A percentile compares a stretch with the other conserved stretches of the same genome.
Evolutionary conservation across 2,113 vertebrate genomes (phyloP).

Genomic region (Corydoras sp.): DNA sequence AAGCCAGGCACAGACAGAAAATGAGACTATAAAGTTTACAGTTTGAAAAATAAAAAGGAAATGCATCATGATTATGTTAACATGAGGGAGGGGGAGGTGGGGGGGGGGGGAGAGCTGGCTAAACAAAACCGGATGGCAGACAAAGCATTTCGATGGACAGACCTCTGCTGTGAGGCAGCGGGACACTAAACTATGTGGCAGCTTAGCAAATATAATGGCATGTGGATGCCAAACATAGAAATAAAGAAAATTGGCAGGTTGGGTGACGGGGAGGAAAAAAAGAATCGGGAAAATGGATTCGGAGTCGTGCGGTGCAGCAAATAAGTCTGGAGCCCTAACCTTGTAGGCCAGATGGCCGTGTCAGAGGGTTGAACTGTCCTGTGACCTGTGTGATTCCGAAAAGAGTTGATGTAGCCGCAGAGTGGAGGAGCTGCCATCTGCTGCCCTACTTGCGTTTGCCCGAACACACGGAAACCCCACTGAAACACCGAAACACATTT

Average conservation of each 20-base stretch:
- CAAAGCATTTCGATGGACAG: conserved; percentile 33
- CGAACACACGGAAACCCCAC: conserved; percentile 18
- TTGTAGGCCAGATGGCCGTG: conserved; percentile 56
- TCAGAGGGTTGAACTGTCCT: conserved; percentile 50
- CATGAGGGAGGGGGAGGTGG: no score
- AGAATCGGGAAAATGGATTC: conserved; percentile 9
- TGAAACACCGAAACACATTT: no score
- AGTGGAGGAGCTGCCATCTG: conserved; percentile 45
- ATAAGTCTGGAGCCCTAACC: conserved; percentile 55
- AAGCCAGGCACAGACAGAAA: conserved; percentile 64
- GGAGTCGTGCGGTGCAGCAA: conserved; percentile 43
- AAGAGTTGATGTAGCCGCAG: conserved; percentile 41
- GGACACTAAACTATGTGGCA: conserved; percentile 43
- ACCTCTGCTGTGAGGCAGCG: conserved; percentile 37
- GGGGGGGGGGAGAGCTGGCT: not conserved
- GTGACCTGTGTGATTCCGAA: conserved; percentile 55
- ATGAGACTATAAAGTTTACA: conserved; percentile 66
- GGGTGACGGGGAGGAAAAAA: not conserved
- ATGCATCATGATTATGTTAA: no score
- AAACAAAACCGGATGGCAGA: conserved; percentile 29
- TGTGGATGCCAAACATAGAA: conserved; percentile 37
- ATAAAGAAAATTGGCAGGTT: not conserved
- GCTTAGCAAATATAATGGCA: conserved; percentile 30
- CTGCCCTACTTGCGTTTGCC: conserved; percentile 42
- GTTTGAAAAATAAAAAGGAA: conserved; percentile 48